Percentiles rank a stretch among this genome's conserved stretches.
Evolutionary conservation across 2,797 vertebrate genomes (phyloP).

Genomic region (Leucoraja ocellata): DNA sequence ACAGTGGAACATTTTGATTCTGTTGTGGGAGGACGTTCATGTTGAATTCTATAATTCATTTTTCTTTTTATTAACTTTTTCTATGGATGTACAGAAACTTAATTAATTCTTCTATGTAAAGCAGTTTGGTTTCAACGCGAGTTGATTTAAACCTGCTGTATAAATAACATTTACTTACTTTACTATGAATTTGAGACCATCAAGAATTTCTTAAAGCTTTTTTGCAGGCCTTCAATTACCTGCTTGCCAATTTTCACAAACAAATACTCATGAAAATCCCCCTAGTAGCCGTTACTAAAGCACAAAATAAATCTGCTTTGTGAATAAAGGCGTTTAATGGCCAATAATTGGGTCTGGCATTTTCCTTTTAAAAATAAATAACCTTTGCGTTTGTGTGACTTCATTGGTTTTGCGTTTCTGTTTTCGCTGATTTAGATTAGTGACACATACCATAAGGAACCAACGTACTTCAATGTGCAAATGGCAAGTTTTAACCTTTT

Average conservation of each 20-base stretch:
- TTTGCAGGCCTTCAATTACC: neutral
- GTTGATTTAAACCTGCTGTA: too few species aligned
- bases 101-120: too few species aligned
- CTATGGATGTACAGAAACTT: too few species aligned
- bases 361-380: neutral
- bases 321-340: neutral
- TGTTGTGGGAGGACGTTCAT: too few species aligned
- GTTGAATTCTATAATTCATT: too few species aligned
- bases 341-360: neutral
- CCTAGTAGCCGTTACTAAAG: neutral
- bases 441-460: neutral
- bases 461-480: neutral
- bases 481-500: neutral
- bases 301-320: neutral
- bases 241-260: neutral
- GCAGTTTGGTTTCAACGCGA: too few species aligned
- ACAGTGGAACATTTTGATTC: too few species aligned
- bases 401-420: neutral
- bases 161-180: too few species aligned
- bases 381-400: neutral
- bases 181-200: neutral
- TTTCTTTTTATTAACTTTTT: too few species aligned
- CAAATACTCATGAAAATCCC: neutral
- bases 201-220: neutral
- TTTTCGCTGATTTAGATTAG: neutral